Evolutionary conservation across 1,140 invertebrate species (phyloP).

Genomic region (Lucilia sericata): DNA sequence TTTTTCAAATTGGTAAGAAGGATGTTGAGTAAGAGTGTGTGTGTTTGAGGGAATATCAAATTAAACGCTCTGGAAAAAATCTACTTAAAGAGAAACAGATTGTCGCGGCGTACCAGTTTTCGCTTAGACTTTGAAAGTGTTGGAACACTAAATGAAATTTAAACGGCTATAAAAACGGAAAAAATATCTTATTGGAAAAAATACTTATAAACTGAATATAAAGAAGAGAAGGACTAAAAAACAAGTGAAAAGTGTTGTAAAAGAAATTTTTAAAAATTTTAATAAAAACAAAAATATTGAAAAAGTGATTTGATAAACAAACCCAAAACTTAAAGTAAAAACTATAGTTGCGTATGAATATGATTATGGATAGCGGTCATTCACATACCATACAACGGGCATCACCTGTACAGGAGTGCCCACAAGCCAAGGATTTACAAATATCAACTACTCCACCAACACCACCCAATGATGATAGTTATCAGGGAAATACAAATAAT

Average conservation of each 20-base stretch:
- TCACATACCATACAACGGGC: constrained; percentile 26
- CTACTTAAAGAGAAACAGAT: constrained; percentile 68
- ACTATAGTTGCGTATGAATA: constrained; percentile 54
- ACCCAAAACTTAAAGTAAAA: too few relatives aligned
- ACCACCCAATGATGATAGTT: constrained; percentile 33
- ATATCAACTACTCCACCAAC: constrained; percentile 54
- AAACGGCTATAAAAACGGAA: neutral
- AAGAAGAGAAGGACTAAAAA: neutral
- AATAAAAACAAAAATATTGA: neutral
- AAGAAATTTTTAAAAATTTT: neutral
- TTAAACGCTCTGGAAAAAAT: constrained; percentile 51
- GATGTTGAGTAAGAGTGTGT: neutral
- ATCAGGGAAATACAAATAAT: constrained; percentile 55
- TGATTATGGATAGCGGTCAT: constrained; percentile 63
- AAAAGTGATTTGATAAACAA: neutral
- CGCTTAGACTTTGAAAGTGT: constrained; percentile 59
- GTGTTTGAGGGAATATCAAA: neutral
- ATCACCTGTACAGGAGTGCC: neutral
- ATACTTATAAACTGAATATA: neutral
- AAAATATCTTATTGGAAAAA: constrained; percentile 9
- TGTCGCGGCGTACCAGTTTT: constrained; percentile 63
- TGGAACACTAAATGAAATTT: constrained; percentile 43
- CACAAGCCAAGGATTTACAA: constrained; percentile 52
- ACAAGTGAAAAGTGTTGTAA: neutral
- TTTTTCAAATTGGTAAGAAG: neutral